Percentiles rank a stretch among this genome's conserved stretches.
Conservation (phyloP, 2,797 vertebrate species). For the Hoplostethus atlanticus region DNA sequence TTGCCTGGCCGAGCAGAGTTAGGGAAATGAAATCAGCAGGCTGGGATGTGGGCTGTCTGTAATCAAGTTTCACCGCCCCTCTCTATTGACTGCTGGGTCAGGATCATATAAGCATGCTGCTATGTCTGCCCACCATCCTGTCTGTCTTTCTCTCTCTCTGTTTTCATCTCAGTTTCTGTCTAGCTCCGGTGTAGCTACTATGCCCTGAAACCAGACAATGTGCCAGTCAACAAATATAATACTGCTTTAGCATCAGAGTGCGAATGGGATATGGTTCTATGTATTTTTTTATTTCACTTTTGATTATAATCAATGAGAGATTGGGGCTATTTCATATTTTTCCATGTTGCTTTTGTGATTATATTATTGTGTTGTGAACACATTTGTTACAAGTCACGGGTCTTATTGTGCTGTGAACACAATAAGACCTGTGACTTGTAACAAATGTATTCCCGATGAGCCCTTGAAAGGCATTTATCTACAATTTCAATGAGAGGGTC, state of each 20-base stretch:
- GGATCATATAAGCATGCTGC: conserved; percentile 72
- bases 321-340: conserved; percentile 9
- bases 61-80: conserved; percentile 79
- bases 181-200: conserved; percentile 23
- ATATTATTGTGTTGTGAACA: conserved; percentile 26
- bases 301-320: conserved; percentile 24
- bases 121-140: conserved; percentile 71
- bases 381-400: conserved; percentile 3
- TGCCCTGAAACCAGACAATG: neutral
- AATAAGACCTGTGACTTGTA: neutral
- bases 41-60: conserved; percentile 77
- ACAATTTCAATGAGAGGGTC: conserved; percentile 13
- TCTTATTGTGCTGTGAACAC: too few relatives aligned
- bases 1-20: conserved; percentile 57
- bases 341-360: conserved; percentile 17
- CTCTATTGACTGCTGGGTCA: conserved; percentile 76
- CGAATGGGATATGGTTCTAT: conserved; percentile 11
- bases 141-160: conserved; percentile 28
- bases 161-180: neutral
- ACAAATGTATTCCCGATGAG: conserved; percentile 13
- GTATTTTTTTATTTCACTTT: conserved; percentile 9
- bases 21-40: conserved; percentile 76
- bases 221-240: conserved; percentile 12
- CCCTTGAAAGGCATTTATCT: conserved; percentile 3
- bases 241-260: conserved; percentile 8